Conservation (phyloP, 2,888 invertebrate species). For the Diplazon laetatorius region DNA sequence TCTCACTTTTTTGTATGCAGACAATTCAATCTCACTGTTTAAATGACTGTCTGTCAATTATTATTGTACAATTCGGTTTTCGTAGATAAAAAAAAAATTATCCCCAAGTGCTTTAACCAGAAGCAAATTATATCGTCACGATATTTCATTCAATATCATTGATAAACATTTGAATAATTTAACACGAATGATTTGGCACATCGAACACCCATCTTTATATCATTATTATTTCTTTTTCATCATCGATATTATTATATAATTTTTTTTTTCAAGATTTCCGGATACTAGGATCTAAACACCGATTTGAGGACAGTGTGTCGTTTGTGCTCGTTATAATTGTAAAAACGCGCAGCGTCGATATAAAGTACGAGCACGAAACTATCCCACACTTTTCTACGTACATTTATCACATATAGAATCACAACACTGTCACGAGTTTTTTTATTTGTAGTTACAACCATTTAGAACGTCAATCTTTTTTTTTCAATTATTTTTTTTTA, state of each 20-base stretch:
- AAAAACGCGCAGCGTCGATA: conserved; percentile 40
- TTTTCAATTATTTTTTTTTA: conserved; percentile 22
- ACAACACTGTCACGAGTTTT: conserved; percentile 78
- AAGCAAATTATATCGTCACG: conserved; percentile 56
- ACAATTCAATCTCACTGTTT: conserved; percentile 9
- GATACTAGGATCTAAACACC: conserved; percentile 49
- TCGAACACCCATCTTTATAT: conserved; percentile 74
- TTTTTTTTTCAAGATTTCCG: conserved; percentile 18
- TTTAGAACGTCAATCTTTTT: conserved; percentile 71
- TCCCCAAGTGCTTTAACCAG: conserved; percentile 53
- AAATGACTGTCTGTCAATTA: conserved; percentile 38
- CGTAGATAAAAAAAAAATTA: conserved; percentile 66
- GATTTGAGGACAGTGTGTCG: conserved; percentile 38
- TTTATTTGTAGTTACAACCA: conserved; percentile 71
- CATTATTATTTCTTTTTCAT: conserved; percentile 51
- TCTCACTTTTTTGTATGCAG: not conserved
- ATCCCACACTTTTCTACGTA: conserved; percentile 56
- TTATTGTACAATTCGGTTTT: conserved; percentile 61
- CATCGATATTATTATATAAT: too few species aligned
- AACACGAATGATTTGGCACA: conserved; percentile 82
- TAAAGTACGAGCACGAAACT: conserved; percentile 32
- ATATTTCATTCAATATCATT: conserved; percentile 50
- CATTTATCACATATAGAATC: conserved; percentile 81
- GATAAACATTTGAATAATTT: conserved; percentile 79
- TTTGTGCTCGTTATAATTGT: conserved; percentile 43